Conservation (phyloP, 2,888 invertebrate genomes). For the Dascillus cervinus region DNA sequence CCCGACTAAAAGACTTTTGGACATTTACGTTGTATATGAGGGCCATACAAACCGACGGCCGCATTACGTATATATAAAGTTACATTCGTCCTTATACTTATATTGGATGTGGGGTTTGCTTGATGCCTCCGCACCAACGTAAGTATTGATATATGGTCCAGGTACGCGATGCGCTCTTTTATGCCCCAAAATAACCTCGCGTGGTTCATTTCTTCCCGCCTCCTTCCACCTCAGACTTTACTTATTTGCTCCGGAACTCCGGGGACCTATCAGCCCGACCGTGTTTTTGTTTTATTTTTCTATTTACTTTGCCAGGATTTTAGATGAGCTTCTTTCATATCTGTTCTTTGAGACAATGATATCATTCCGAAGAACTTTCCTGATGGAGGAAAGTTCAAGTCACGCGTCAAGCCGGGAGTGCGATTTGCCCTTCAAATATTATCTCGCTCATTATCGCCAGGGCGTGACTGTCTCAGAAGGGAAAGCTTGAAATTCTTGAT, state of each 20-base stretch:
- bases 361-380: no score
- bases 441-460: no score
- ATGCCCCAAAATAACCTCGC: slow-evolving; percentile 24
- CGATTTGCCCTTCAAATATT: no score
- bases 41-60: slow-evolving; percentile 29
- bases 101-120: slow-evolving; percentile 29
- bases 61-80: slow-evolving; percentile 35
- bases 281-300: slow-evolving; percentile 37
- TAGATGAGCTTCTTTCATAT: slow-evolving; percentile 23
- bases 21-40: slow-evolving; percentile 37
- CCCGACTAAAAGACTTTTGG: slow-evolving; percentile 31
- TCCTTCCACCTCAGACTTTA: slow-evolving; percentile 15
- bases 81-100: slow-evolving; percentile 26
- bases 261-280: slow-evolving; percentile 30
- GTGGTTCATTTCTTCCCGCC: slow-evolving; percentile 21
- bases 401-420: no score
- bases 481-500: no score
- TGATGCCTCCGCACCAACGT: slow-evolving; percentile 12
- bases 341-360: no score
- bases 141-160: slow-evolving; percentile 28
- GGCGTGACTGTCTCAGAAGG: no score
- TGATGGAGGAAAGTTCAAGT: no score
- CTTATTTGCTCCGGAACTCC: slow-evolving; percentile 29
- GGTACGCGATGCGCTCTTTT: slow-evolving; percentile 23
- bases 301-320: slow-evolving; percentile 35